Conservation (phyloP, 2,113 vertebrate genomes). For the Perca schrenkii region DNA sequence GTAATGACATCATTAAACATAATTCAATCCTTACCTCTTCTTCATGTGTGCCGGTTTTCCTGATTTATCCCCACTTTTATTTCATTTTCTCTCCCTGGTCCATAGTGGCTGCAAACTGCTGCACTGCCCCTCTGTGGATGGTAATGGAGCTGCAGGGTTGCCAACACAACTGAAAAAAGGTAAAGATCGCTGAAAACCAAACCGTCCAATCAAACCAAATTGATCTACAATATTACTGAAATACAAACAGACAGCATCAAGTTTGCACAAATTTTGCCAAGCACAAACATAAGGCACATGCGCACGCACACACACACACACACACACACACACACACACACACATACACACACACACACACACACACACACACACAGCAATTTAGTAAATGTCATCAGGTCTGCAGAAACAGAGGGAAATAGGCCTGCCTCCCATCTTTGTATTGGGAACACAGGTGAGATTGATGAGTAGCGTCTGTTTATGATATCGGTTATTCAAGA, state of each 20-base stretch:
- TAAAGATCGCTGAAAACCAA: conserved; percentile 45
- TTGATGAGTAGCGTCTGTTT: conserved; percentile 83
- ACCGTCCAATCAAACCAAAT: conserved; percentile 53
- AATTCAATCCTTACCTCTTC: conserved; percentile 81
- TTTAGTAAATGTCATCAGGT: conserved; percentile 83
- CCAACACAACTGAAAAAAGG: conserved; percentile 7
- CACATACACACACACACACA: conserved; percentile 39
- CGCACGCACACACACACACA: conserved; percentile 17
- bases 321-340: conserved; percentile 24
- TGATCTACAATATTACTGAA: conserved; percentile 49
- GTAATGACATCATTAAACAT: conserved; percentile 83
- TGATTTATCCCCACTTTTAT: conserved; percentile 80
- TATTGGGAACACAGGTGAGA: conserved; percentile 82
- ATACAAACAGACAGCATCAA: conserved; percentile 46
- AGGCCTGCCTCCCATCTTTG: conserved; percentile 74
- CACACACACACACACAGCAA: conserved; percentile 57
- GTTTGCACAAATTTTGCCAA: conserved; percentile 43
- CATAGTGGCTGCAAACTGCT: conserved; percentile 82
- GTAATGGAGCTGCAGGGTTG: conserved; percentile 38
- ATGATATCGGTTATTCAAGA: conserved; percentile 85
- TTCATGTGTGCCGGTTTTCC: conserved; percentile 78
- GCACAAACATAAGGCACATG: conserved; percentile 25
- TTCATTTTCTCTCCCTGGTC: conserved; percentile 60
- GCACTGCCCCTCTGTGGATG: conserved; percentile 93
- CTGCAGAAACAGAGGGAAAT: conserved; percentile 81